Evolutionary conservation across 1,140 invertebrate genomes (phyloP).

Genomic region (Coelopa frigida): DNA sequence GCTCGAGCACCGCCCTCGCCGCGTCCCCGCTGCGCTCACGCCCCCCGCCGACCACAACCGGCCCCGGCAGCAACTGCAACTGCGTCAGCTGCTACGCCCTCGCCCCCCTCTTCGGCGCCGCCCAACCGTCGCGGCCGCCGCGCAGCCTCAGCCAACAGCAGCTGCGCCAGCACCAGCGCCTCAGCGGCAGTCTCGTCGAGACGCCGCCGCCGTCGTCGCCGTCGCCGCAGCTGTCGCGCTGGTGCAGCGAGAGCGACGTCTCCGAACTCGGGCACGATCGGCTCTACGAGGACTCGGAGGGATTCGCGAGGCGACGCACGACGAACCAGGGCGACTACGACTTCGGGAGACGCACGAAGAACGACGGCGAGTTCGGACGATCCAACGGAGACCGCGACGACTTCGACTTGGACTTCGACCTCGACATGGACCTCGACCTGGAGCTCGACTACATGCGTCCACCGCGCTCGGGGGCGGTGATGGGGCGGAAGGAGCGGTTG

Average conservation of each 20-base stretch:
- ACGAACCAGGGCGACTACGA: too few species aligned
- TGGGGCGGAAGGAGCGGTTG: too few species aligned
- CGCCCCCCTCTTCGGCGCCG: constrained; percentile 33
- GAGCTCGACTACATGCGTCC: too few species aligned
- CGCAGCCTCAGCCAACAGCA: constrained; percentile 39
- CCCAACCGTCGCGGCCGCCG: constrained; percentile 30
- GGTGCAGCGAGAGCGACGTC: constrained; percentile 42
- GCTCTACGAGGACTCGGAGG: too few species aligned
- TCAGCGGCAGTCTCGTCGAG: constrained; percentile 28
- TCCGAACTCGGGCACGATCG: constrained; percentile 25
- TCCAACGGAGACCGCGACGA: too few species aligned
- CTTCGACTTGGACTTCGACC: too few species aligned
- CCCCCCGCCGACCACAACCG: neutral
- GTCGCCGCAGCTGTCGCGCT: constrained; percentile 14
- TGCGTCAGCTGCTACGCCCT: constrained; percentile 39
- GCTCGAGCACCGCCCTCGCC: neutral
- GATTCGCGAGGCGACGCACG: too few species aligned
- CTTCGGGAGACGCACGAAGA: too few species aligned
- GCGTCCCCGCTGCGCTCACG: neutral
- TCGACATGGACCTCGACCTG: too few species aligned
- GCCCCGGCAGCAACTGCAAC: constrained; percentile 20
- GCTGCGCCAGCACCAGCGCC: constrained; percentile 31
- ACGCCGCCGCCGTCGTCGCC: constrained; percentile 11
- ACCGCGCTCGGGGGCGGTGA: too few species aligned
- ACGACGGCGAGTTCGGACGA: too few species aligned